Percentiles rank a stretch among this genome's conserved stretches.
phyloP scores from a whole-genome alignment of 2,888 invertebrate species.

The Nudaria mundana region DNA sequence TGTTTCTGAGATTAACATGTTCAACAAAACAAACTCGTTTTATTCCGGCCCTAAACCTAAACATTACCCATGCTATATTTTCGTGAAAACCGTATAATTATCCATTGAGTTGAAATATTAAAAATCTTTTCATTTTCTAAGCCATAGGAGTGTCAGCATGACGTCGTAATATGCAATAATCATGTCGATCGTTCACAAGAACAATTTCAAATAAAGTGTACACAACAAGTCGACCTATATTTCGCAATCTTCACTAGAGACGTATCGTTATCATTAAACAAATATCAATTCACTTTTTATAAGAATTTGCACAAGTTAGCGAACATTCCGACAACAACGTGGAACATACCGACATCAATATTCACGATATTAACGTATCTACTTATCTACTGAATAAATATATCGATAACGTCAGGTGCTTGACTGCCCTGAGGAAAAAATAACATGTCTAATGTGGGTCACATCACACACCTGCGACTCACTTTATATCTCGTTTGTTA shows the following conservation, averaged over 20 bases:
- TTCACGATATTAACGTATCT: constrained; percentile 32
- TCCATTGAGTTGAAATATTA: too few relatives aligned
- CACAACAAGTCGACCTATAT: constrained; percentile 28
- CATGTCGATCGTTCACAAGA: background rate
- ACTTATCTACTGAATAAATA: constrained; percentile 33
- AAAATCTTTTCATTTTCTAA: too few relatives aligned
- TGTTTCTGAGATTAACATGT: too few relatives aligned
- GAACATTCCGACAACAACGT: constrained; percentile 40
- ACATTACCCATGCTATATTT: too few relatives aligned
- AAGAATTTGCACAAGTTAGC: constrained; percentile 45
- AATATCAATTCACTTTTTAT: constrained; percentile 42
- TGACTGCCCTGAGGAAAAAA: constrained; percentile 23
- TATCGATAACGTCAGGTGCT: constrained; percentile 36
- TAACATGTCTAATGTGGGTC: constrained; percentile 28
- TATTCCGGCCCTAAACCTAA: too few relatives aligned
- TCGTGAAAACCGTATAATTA: too few relatives aligned
- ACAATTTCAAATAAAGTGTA: constrained; percentile 15
- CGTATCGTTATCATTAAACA: constrained; percentile 30
- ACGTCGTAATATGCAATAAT: too few relatives aligned
- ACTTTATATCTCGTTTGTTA: too few relatives aligned
- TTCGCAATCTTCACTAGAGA: constrained; percentile 16
- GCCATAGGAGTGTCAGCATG: too few relatives aligned
- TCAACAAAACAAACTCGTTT: too few relatives aligned
- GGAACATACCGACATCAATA: constrained; percentile 36
- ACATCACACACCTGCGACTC: constrained; percentile 28